phyloP scores from a whole-genome alignment of 2,888 invertebrate genomes.

The Quadroppia sp. region DNA sequence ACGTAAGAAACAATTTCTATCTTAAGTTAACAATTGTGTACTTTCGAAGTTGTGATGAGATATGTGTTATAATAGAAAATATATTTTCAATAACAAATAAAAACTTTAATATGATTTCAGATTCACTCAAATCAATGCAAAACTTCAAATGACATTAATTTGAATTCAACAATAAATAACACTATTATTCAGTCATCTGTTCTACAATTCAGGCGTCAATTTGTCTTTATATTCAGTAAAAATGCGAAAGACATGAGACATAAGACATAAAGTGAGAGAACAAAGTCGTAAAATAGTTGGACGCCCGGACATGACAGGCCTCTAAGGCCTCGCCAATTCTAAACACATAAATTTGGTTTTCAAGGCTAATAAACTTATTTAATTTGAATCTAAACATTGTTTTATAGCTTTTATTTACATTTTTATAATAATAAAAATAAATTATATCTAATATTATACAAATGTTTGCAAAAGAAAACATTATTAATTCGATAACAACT shows the following conservation, averaged over 20 bases:
- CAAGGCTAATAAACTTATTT: background rate
- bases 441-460: background rate
- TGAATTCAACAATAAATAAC: too few relatives aligned
- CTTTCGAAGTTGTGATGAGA: too few relatives aligned
- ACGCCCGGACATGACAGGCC: background rate
- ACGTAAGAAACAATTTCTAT: too few relatives aligned
- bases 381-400: background rate
- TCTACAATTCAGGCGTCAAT: background rate
- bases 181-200: background rate
- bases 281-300: background rate
- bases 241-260: too few relatives aligned
- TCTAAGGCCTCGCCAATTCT: background rate
- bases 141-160: too few relatives aligned
- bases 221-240: background rate
- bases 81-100: too few relatives aligned
- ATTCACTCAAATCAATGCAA: too few relatives aligned
- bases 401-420: background rate
- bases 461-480: too few relatives aligned
- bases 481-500: too few relatives aligned
- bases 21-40: too few relatives aligned
- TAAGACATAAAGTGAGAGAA: background rate
- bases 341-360: background rate
- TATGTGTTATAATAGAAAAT: too few relatives aligned
- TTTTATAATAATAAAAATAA: background rate
- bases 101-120: too few relatives aligned